phyloP scores from a whole-genome alignment of 2,113 vertebrate species.

The Mellivora capensis region DNA sequence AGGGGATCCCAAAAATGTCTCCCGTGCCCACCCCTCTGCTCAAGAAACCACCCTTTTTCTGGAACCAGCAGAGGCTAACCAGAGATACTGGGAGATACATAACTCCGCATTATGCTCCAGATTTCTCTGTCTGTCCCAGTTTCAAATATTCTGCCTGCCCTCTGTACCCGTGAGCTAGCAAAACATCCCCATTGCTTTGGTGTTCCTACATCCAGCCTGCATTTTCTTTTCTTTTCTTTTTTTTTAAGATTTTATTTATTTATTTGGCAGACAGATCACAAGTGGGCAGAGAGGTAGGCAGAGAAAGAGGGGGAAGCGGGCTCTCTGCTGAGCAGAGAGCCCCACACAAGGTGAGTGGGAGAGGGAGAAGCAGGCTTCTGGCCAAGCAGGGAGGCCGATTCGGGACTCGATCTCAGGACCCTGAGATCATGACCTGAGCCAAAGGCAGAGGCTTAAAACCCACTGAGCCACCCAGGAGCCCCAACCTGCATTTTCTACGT shows the following conservation, averaged over 20 bases:
- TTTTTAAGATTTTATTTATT: too few relatives aligned
- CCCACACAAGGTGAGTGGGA: too few relatives aligned
- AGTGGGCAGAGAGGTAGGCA: too few relatives aligned
- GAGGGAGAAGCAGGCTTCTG: too few relatives aligned
- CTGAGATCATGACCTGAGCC: too few relatives aligned
- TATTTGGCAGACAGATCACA: too few relatives aligned
- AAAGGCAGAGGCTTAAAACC: too few relatives aligned
- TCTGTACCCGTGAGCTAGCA: not conserved
- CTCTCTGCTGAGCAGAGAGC: too few relatives aligned
- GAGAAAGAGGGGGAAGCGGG: too few relatives aligned
- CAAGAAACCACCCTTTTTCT: not conserved
- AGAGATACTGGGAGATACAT: fast-evolving
- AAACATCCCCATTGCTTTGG: not conserved
- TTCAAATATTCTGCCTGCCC: not conserved
- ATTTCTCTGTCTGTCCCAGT: not conserved
- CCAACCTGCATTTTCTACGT: not conserved
- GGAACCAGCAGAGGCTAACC: not conserved
- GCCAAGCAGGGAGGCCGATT: too few relatives aligned
- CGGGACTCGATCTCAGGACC: too few relatives aligned
- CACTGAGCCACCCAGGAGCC: too few relatives aligned
- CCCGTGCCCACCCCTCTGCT: not conserved
- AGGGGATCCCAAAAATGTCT: not conserved
- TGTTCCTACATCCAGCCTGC: not conserved
- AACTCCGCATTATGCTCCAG: not conserved
- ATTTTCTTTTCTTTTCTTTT: not conserved